Percentiles rank a stretch among this genome's conserved stretches.
These are phyloP conservation scores for Tenualosa thibaudeaui DNA, from an alignment of 2,797 vertebrate species.

Conservation along the genomic window DNA sequence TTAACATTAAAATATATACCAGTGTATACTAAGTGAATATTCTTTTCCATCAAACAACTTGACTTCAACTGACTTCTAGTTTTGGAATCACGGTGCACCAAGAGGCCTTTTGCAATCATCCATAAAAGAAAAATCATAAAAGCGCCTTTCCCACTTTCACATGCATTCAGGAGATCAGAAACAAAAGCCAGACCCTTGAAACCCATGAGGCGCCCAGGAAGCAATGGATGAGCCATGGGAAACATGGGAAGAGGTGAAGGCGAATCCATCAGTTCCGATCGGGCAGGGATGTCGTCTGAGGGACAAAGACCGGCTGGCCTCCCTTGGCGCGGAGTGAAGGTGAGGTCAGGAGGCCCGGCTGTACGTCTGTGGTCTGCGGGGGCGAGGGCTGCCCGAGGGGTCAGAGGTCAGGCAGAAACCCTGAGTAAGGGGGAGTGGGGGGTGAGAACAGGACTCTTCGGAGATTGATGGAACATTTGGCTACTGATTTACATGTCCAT, in stretches of 20 bases:
- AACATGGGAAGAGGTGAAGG: not conserved
- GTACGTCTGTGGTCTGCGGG: constrained; percentile 4
- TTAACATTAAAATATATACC: not conserved
- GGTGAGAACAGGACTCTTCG: not conserved
- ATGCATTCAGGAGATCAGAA: not conserved
- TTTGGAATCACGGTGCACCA: not conserved
- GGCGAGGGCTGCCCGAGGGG: not conserved
- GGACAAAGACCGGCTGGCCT: constrained; percentile 14
- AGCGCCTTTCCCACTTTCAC: constrained; percentile 6
- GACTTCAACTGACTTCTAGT: not conserved
- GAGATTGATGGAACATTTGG: constrained; percentile 16
- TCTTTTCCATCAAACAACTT: not conserved
- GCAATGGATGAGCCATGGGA: constrained; percentile 15
- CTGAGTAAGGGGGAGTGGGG: not conserved
- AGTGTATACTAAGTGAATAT: not conserved
- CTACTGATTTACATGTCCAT: constrained; percentile 18
- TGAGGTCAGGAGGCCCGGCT: constrained; percentile 58
- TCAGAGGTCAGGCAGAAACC: not conserved
- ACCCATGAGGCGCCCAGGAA: constrained; percentile 12
- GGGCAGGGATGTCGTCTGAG: not conserved
- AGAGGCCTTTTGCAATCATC: not conserved
- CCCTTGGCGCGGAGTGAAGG: constrained; percentile 58
- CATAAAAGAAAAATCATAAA: not conserved
- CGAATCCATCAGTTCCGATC: constrained; percentile 19
- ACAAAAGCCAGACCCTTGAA: not conserved